These are phyloP conservation scores for Ecdyonurus torrentis DNA, from an alignment of 2,888 invertebrate genomes.

Conservation along the genomic window DNA sequence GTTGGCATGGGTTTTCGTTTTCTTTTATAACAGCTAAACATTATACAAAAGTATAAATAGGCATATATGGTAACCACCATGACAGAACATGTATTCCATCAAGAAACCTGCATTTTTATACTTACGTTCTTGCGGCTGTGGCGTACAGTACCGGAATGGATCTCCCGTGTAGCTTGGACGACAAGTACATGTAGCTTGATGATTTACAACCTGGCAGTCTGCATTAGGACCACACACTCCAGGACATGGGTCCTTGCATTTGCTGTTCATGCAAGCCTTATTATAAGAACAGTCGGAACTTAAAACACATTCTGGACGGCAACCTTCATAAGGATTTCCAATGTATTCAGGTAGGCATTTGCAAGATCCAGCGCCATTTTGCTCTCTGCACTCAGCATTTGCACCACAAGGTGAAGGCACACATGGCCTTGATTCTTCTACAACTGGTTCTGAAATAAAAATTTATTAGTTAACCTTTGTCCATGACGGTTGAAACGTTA, in stretches of 20 bases:
- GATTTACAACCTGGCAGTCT: slow-evolving; percentile 56
- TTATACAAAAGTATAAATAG: neutral
- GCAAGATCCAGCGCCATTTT: slow-evolving; percentile 35
- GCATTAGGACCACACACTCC: slow-evolving; percentile 53
- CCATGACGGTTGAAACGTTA: neutral
- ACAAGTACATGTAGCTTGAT: slow-evolving; percentile 61
- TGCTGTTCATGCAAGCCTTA: slow-evolving; percentile 52
- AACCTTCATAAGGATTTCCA: slow-evolving; percentile 42
- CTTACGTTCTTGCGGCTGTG: slow-evolving; percentile 18
- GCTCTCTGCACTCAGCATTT: slow-evolving; percentile 40
- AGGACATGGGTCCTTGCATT: slow-evolving; percentile 56
- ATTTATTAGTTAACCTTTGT: neutral
- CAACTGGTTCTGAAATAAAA: slow-evolving; percentile 18
- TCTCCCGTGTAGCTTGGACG: slow-evolving; percentile 27
- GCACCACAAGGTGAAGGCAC: slow-evolving; percentile 52
- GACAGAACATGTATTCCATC: no score
- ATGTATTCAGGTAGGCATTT: slow-evolving; percentile 41
- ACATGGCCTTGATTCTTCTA: slow-evolving; percentile 35
- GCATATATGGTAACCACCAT: neutral
- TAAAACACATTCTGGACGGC: slow-evolving; percentile 52
- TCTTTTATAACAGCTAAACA: slow-evolving; percentile 11
- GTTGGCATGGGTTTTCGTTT: slow-evolving; percentile 41
- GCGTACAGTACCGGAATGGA: slow-evolving; percentile 34
- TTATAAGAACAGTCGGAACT: slow-evolving; percentile 51
- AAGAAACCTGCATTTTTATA: neutral